These are phyloP conservation scores for Zaprionus nigranus DNA, from an alignment of 1,140 invertebrate species.

Conservation along the genomic window DNA sequence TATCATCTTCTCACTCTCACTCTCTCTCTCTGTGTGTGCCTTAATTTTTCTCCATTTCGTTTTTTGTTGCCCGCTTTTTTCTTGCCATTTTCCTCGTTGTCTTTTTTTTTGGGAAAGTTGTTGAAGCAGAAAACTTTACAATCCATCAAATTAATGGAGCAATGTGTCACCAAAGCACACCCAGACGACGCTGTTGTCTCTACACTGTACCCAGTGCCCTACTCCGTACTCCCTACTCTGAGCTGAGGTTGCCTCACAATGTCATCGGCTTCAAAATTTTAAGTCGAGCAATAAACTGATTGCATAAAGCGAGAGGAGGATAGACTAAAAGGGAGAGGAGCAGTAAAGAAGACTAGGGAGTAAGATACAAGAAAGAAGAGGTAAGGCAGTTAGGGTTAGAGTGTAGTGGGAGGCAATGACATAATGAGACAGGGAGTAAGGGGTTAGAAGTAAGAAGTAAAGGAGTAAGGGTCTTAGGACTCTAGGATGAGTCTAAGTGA, in stretches of 20 bases:
- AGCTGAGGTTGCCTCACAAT: constrained; percentile 47
- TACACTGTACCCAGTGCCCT: not conserved
- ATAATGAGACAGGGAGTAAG: not conserved
- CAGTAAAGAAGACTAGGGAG: not conserved
- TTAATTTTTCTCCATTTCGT: constrained; percentile 63
- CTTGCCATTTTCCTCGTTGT: constrained; percentile 58
- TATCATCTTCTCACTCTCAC: constrained; percentile 7
- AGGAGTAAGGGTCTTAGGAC: not conserved
- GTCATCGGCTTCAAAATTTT: constrained; percentile 76
- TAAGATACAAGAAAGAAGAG: not conserved
- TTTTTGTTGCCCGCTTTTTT: constrained; percentile 42
- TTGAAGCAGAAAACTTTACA: constrained; percentile 80
- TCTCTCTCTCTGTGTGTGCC: constrained; percentile 34
- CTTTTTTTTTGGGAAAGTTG: constrained; percentile 53
- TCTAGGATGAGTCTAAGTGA: not conserved
- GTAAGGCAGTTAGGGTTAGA: not conserved
- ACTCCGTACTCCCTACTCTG: not conserved
- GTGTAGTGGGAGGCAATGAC: not conserved
- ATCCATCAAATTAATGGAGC: constrained; percentile 83
- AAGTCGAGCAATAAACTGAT: constrained; percentile 76
- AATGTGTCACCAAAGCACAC: constrained; percentile 72
- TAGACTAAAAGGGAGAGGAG: not conserved
- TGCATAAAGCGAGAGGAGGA: constrained; percentile 67
- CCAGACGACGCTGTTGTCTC: not conserved
- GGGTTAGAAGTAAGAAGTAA: not conserved